Conservation (phyloP, 2,797 vertebrate genomes). For the Alca torda region DNA sequence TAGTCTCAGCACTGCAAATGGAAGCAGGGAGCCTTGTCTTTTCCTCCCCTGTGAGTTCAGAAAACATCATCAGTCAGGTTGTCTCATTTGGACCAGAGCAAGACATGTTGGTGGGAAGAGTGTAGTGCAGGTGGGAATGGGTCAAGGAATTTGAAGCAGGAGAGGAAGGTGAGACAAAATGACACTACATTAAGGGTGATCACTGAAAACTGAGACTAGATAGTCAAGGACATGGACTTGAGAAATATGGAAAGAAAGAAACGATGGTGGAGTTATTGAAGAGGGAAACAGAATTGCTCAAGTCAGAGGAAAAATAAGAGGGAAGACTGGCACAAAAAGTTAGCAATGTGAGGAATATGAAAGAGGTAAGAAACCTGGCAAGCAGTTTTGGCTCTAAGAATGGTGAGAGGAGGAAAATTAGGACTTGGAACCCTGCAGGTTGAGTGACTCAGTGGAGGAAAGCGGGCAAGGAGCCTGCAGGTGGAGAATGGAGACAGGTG, state of each 20-base stretch:
- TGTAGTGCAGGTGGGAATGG: neutral
- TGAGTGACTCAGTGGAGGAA: neutral
- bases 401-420: neutral
- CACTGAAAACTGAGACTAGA: neutral
- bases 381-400: neutral
- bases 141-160: neutral
- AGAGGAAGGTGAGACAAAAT: neutral
- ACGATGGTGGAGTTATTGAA: neutral
- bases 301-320: neutral
- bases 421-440: neutral
- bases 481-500: neutral
- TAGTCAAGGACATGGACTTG: neutral
- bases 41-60: neutral
- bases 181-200: neutral
- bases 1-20: neutral
- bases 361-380: neutral
- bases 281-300: neutral
- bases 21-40: neutral
- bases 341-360: neutral
- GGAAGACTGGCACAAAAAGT: neutral
- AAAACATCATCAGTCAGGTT: neutral
- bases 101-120: neutral
- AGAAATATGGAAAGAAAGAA: neutral
- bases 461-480: neutral
- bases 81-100: neutral